A percentile compares a stretch with the other conserved stretches of the same genome.
These are phyloP conservation scores for Podarcis muralis DNA, from an alignment of 2,113 vertebrate species.

Conservation along the genomic window DNA sequence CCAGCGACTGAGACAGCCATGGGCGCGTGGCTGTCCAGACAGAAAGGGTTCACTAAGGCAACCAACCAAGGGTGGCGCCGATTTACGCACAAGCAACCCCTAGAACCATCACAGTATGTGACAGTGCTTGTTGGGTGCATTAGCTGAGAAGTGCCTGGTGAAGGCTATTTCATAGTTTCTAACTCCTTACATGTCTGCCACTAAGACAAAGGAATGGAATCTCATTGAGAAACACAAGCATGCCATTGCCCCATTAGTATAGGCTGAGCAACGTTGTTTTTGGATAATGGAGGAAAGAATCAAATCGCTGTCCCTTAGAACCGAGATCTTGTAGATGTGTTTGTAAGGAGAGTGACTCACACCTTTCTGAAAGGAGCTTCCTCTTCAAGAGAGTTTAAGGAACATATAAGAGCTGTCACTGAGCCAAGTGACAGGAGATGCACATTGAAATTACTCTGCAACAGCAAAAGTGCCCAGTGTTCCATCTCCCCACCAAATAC, in stretches of 20 bases:
- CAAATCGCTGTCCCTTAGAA: not conserved
- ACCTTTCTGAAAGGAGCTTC: not conserved
- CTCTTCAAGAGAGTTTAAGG: not conserved
- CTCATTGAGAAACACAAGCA: not conserved
- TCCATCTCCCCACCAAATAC: no score
- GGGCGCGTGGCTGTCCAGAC: no score
- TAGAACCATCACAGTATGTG: no score
- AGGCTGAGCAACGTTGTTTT: not conserved
- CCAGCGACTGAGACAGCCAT: no score
- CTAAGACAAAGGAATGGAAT: not conserved
- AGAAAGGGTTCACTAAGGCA: no score
- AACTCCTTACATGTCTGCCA: not conserved
- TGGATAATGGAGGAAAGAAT: not conserved
- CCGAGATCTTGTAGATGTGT: not conserved
- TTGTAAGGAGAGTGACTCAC: not conserved
- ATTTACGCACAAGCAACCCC: no score
- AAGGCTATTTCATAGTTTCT: not conserved
- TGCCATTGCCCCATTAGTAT: not conserved
- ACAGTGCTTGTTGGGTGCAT: not conserved
- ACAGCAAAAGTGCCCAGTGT: not conserved
- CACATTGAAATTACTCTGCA: not conserved
- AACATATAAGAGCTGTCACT: no score
- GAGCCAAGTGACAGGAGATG: not conserved
- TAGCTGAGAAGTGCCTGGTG: not conserved
- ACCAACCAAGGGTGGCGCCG: no score